Evolutionary conservation across 2,888 invertebrate species (phyloP), one percentile per base, ranked within the genome.

Genomic region (Epistrophella euchroma): DNA sequence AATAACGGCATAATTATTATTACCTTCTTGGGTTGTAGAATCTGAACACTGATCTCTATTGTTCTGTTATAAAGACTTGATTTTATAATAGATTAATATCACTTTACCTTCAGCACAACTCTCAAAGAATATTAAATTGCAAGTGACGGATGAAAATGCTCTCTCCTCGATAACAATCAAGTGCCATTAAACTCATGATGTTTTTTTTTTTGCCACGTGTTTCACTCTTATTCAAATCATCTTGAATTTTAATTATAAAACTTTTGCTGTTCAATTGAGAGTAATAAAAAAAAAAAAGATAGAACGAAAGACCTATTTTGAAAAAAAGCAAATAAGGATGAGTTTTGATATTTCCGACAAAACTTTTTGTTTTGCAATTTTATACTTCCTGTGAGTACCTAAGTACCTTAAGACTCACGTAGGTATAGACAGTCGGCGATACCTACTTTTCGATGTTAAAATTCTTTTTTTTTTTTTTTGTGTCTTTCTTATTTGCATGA

Each of bases 241-340:
- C 74, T 80, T 80, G 58, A 73, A 68, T 68, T 74, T 80, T 80
- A 80, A 80, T 80, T 80, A 80, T 73, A 80, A 80, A 80, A 80
- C 74, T 80, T 80, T 74, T 80, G 50, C 66, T 40, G 64, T 66
- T 37, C 78, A 79, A 58, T 73, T 73, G 64, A 58, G 62, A 47
- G 50, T 19, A 43, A 45, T 60, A 78, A 52, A 64, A 55, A 7
- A 15, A 5, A 22, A n/a, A 9, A 32, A 32, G 15, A 56, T 1
- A 4, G 1, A 56, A 11, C 19, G 13, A 5, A 19, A 35, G 2
- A 56, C 22, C 22, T 22, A 6, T 25, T n/a, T n/a, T n/a, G n/a
- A n/a, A 22, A 50, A 13, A 22, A 13, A 13, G 13, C 10, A 22
- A 13, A 13, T 22, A 50, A 50, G 22, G 50, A 50, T 50, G 22